Percentiles rank a stretch among this genome's conserved stretches.
These are phyloP conservation scores for Zaprionus bogoriensis DNA, from an alignment of 2,888 invertebrate species.

Conservation along the genomic window DNA sequence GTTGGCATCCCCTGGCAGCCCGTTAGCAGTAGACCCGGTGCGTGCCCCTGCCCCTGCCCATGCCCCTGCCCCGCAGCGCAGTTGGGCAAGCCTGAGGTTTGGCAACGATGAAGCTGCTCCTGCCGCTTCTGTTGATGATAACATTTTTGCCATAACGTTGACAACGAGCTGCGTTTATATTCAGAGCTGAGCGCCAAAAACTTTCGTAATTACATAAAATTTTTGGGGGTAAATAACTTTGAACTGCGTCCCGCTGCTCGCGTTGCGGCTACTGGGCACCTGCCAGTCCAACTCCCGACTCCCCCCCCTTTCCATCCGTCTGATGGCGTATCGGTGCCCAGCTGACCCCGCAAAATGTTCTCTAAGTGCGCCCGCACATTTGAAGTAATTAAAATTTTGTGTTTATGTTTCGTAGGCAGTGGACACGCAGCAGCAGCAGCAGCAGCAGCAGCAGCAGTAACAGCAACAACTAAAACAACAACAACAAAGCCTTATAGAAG, in stretches of 20 bases:
- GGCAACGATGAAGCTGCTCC: conserved; percentile 26
- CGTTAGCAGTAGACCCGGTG: neutral
- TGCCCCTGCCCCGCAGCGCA: conserved; percentile 7
- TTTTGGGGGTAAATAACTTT: conserved; percentile 76
- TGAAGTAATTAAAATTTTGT: conserved; percentile 74
- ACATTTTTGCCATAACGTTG: conserved; percentile 75
- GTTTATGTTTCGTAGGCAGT: conserved; percentile 65
- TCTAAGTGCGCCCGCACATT: conserved; percentile 75
- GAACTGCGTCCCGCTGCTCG: conserved; percentile 41
- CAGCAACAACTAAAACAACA: neutral
- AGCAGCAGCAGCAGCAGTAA: neutral
- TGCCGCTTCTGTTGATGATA: conserved; percentile 65
- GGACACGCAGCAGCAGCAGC: conserved; percentile 32
- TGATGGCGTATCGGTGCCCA: conserved; percentile 20
- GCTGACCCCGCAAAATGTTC: conserved; percentile 70
- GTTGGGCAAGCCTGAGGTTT: conserved; percentile 50
- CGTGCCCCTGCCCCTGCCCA: neutral
- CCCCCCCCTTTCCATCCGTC: neutral
- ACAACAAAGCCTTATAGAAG: too few relatives aligned
- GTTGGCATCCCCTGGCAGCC: conserved; percentile 57
- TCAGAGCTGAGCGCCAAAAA: conserved; percentile 69
- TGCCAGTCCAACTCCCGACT: conserved; percentile 30
- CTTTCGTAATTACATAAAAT: conserved; percentile 78
- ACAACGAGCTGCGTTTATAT: conserved; percentile 72
- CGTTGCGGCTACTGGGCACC: conserved; percentile 47